Conservation (phyloP, 2,113 vertebrate species). For the Silurus asotus region DNA sequence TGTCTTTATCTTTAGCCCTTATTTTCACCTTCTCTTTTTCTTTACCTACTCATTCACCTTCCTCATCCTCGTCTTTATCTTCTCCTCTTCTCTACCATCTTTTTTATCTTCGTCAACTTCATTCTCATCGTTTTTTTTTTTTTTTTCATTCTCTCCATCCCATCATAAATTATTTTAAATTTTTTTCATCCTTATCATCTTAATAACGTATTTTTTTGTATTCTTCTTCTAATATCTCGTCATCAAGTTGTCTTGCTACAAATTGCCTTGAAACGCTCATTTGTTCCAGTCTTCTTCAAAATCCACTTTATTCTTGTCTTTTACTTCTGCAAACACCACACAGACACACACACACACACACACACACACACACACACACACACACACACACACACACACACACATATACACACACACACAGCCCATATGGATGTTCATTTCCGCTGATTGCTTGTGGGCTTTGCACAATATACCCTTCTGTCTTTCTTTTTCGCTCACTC, state of each 20-base stretch:
- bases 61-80: neutral
- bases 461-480: neutral
- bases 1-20: neutral
- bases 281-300: neutral
- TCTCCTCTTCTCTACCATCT: neutral
- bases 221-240: neutral
- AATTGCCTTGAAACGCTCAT: neutral
- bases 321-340: neutral
- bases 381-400: slow-evolving; percentile 1
- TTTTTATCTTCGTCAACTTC: neutral
- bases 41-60: neutral
- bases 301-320: neutral
- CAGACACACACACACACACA: no score
- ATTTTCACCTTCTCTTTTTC: neutral
- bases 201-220: neutral
- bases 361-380: neutral
- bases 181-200: neutral
- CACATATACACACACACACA: slow-evolving; percentile 9
- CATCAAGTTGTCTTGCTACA: neutral
- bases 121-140: neutral
- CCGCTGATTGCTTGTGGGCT: slow-evolving; percentile 17
- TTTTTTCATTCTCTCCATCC: neutral
- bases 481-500: neutral
- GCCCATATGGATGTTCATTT: slow-evolving; percentile 25
- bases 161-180: no score